phyloP scores from a whole-genome alignment of 2,797 vertebrate genomes.

The Anguilla marmorata region DNA sequence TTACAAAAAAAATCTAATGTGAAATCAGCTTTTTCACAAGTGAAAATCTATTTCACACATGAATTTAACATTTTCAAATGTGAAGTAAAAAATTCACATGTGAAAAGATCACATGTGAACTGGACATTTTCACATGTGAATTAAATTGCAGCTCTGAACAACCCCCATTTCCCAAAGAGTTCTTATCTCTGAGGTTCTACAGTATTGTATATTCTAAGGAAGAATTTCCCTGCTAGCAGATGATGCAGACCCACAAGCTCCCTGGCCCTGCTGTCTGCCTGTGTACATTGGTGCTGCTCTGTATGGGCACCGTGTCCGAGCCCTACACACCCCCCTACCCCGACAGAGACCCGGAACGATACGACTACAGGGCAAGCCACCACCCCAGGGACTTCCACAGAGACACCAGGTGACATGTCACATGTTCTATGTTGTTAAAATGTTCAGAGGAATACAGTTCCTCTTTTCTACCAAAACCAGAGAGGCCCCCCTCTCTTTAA shows the following conservation, averaged over 20 bases:
- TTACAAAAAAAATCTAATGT: too few relatives aligned
- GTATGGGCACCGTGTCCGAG: constrained; percentile 41
- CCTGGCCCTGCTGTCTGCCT: constrained; percentile 32
- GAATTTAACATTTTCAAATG: too few relatives aligned
- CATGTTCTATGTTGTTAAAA: background rate
- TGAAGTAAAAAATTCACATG: too few relatives aligned
- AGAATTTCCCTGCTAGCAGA: constrained; percentile 9
- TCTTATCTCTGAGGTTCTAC: background rate
- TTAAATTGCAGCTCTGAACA: too few relatives aligned
- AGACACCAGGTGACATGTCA: constrained; percentile 46
- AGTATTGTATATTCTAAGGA: background rate
- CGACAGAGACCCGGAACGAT: constrained; percentile 38
- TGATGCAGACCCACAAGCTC: constrained; percentile 24
- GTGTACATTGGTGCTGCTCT: constrained; percentile 52
- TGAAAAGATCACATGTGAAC: too few relatives aligned
- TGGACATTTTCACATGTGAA: too few relatives aligned
- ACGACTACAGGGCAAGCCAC: constrained; percentile 36
- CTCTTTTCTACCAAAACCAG: background rate
- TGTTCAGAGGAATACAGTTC: background rate
- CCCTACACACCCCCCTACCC: constrained; percentile 43
- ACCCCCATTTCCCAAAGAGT: too few relatives aligned
- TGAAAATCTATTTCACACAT: too few relatives aligned
- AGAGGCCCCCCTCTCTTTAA: too few relatives aligned
- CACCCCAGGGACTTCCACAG: constrained; percentile 41
- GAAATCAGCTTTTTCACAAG: too few relatives aligned